These are phyloP conservation scores for Carlito syrichta DNA, from an alignment of 2,113 vertebrate species.

Conservation along the genomic window DNA sequence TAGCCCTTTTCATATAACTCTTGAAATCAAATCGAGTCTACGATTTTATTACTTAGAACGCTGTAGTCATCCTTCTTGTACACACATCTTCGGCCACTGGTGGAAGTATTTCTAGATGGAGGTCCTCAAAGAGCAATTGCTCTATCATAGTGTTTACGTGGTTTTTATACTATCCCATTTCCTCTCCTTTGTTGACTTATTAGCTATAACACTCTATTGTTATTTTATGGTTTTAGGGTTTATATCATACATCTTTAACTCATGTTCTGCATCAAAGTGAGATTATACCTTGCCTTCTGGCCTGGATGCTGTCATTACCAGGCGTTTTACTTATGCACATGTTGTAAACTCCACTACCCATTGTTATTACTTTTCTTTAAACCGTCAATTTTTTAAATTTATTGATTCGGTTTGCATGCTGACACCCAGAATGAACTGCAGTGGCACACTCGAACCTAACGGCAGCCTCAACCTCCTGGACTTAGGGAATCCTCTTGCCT, in stretches of 20 bases:
- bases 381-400: background rate
- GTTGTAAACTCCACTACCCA: background rate
- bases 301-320: background rate
- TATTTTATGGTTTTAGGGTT: background rate
- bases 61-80: background rate
- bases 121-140: background rate
- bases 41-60: background rate
- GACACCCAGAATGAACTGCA: too few relatives aligned
- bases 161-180: rapidly evolving
- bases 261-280: background rate
- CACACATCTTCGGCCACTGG: background rate
- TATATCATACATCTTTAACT: background rate
- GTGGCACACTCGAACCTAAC: too few relatives aligned
- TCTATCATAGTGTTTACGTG: background rate
- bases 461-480: too few relatives aligned
- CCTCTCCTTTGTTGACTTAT: background rate
- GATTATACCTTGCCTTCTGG: background rate
- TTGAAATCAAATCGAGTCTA: background rate
- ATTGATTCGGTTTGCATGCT: too few relatives aligned
- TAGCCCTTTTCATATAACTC: background rate
- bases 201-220: background rate
- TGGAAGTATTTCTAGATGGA: background rate
- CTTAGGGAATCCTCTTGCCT: too few relatives aligned
- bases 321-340: background rate
- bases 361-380: background rate